phyloP scores from a whole-genome alignment of 2,888 invertebrate genomes.

The Ennomos quercinarius region DNA sequence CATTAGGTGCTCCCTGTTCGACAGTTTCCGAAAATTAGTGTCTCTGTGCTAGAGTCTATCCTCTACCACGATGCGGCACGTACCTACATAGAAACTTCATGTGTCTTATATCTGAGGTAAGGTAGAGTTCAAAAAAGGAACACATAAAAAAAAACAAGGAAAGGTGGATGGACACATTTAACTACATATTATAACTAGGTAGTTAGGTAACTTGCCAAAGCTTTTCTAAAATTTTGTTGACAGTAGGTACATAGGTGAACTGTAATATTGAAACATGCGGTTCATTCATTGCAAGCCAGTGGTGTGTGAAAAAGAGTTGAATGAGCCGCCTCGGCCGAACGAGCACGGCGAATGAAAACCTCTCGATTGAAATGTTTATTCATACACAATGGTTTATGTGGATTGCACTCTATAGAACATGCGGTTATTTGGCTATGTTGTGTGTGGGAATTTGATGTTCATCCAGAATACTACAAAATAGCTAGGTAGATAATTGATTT shows the following conservation, averaged over 20 bases:
- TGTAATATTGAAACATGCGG: constrained; percentile 65
- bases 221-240: constrained; percentile 6
- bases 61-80: too few species aligned
- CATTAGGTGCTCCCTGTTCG: too few species aligned
- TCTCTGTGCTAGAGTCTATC: too few species aligned
- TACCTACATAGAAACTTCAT: too few species aligned
- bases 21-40: too few species aligned
- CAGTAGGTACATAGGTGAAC: constrained; percentile 50
- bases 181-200: too few species aligned
- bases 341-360: constrained; percentile 70
- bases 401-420: constrained; percentile 56
- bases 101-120: too few species aligned
- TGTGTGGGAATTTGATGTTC: constrained; percentile 24
- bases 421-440: constrained; percentile 33
- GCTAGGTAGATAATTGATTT: too few species aligned
- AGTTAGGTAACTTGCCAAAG: too few species aligned
- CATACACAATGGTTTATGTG: constrained; percentile 72
- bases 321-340: constrained; percentile 69
- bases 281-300: constrained; percentile 71
- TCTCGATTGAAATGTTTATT: constrained; percentile 78
- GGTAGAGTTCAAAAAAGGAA: too few species aligned
- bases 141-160: too few species aligned
- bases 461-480: not conserved
- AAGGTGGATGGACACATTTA: too few species aligned
- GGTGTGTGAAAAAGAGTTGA: constrained; percentile 75